Evolutionary conservation across 2,888 invertebrate species (phyloP).

Genomic region (Phorcus lineatus): DNA sequence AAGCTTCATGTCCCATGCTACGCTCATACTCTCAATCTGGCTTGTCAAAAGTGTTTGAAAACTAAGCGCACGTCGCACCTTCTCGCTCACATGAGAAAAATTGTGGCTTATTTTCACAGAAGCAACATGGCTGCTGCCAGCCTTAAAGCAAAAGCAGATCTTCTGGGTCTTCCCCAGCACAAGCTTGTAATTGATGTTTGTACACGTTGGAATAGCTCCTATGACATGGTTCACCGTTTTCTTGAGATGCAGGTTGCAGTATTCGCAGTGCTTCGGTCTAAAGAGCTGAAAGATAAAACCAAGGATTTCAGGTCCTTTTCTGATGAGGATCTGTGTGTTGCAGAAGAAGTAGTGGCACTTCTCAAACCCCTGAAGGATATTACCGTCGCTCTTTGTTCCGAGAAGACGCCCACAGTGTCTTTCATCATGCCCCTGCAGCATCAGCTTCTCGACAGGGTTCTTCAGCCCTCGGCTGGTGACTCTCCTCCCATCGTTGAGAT

Average conservation of each 20-base stretch:
- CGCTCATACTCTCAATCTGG: slow-evolving; percentile 35
- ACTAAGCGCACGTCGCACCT: slow-evolving; percentile 22
- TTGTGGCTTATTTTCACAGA: slow-evolving; percentile 33
- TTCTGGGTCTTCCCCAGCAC: slow-evolving; percentile 25
- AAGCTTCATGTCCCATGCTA: slow-evolving; percentile 15
- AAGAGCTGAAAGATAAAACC: slow-evolving; percentile 20
- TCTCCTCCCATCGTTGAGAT: background rate
- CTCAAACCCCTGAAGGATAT: slow-evolving; percentile 26
- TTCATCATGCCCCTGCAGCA: slow-evolving; percentile 24
- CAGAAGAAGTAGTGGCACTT: slow-evolving; percentile 28
- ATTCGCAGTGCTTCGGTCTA: background rate
- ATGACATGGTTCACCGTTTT: slow-evolving; percentile 25
- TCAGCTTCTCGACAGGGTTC: background rate
- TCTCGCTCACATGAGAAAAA: slow-evolving; percentile 26
- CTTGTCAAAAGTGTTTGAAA: slow-evolving; percentile 24
- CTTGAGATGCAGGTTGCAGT: slow-evolving; percentile 29
- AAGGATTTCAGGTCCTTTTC: slow-evolving; percentile 22
- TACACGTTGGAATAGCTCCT: slow-evolving; percentile 33
- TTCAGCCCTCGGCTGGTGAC: background rate
- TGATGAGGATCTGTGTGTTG: slow-evolving; percentile 28
- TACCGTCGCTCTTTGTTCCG: slow-evolving; percentile 25
- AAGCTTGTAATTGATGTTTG: slow-evolving; percentile 30
- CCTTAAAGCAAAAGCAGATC: slow-evolving; percentile 21
- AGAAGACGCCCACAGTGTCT: slow-evolving; percentile 23
- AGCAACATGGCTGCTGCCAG: slow-evolving; percentile 24